These are phyloP conservation scores for Etheostoma spectabile DNA, from an alignment of 2,113 vertebrate species.

Conservation along the genomic window DNA sequence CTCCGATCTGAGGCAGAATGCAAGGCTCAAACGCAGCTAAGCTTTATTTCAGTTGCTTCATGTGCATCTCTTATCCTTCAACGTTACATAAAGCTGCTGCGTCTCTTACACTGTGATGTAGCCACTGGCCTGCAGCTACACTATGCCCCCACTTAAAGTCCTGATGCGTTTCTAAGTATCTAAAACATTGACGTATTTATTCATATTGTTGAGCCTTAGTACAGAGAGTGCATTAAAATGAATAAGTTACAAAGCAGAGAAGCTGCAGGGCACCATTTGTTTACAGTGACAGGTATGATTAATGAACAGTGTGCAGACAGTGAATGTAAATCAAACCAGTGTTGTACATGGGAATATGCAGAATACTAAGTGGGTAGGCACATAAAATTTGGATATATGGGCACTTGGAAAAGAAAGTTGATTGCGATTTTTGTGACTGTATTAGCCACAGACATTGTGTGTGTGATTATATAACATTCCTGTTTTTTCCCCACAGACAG, in stretches of 20 bases:
- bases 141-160: slow-evolving; percentile 43
- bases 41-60: slow-evolving; percentile 27
- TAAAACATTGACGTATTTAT: slow-evolving; percentile 56
- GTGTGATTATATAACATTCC: slow-evolving; percentile 35
- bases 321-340: slow-evolving; percentile 47
- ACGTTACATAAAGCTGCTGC: slow-evolving; percentile 70
- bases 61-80: slow-evolving; percentile 37
- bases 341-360: slow-evolving; percentile 19
- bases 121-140: slow-evolving; percentile 59
- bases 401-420: slow-evolving; percentile 22
- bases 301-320: slow-evolving; percentile 44
- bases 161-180: slow-evolving; percentile 54
- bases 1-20: slow-evolving; percentile 26
- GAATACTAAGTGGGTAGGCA: slow-evolving; percentile 32
- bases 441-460: background rate
- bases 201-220: slow-evolving; percentile 27
- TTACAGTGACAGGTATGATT: slow-evolving; percentile 51
- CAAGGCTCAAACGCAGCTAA: slow-evolving; percentile 40
- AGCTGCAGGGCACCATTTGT: slow-evolving; percentile 51
- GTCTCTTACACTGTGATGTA: slow-evolving; percentile 45
- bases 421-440: background rate
- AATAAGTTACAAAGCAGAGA: slow-evolving; percentile 42
- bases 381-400: slow-evolving; percentile 4
- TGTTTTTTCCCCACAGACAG: slow-evolving; percentile 85
- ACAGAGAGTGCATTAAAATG: slow-evolving; percentile 23